Base-by-base conservation (phyloP, 92 coral and sea anemone species). In the Palythoa caribaeorum region DNA sequence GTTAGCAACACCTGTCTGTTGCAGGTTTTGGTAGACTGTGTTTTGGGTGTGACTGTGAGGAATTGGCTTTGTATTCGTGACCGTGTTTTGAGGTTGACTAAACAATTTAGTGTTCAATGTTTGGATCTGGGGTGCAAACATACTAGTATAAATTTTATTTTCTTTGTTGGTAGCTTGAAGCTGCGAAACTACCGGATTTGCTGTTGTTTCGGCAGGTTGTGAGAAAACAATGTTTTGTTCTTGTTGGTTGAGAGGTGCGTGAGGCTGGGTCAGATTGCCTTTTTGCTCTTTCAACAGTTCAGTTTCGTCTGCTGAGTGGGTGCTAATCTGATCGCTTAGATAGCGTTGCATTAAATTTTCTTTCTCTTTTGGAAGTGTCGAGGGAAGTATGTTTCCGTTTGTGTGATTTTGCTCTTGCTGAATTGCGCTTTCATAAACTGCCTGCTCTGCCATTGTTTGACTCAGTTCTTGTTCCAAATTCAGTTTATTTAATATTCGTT, bases 371-470 rank as follows among this genome's bases (percentile, higher is more conserved):
- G 71, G 38, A n/a, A 10, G 62, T 15, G 62, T 55, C 14, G 62
- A 8, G 17, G 13, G 62, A 48, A 50, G 40, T 21, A 35, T 14
- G 51, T 78, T 78, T 57, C 83, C 53, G 70, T 78, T 78, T 78
- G 68, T 50, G 83, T 53, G 28, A 21, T 78, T 78, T 78, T 78
- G 83, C 83, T 55, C 69, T 20, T 66, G 71, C 83, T 78, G 83
- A 78, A 78, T 78, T 36, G 83, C 83, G 50, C 83, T 78, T 55
- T 78, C 83, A 78, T 54, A 78, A 57, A 78, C 70, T 78, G 83
- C 83, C 83, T 78, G 83, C 83, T 78, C 71, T 78, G 83, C 70
- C 70, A 54, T 78, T 54, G 83, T 78, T 57, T 78, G 83, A 78
- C 70, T 78, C 50, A 78, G 83, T 78, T 78, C 48, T 78, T 78